Percentiles rank a stretch among this genome's conserved stretches.
Evolutionary conservation across 2,113 vertebrate genomes (phyloP).

Genomic region (Scatophagus argus): DNA sequence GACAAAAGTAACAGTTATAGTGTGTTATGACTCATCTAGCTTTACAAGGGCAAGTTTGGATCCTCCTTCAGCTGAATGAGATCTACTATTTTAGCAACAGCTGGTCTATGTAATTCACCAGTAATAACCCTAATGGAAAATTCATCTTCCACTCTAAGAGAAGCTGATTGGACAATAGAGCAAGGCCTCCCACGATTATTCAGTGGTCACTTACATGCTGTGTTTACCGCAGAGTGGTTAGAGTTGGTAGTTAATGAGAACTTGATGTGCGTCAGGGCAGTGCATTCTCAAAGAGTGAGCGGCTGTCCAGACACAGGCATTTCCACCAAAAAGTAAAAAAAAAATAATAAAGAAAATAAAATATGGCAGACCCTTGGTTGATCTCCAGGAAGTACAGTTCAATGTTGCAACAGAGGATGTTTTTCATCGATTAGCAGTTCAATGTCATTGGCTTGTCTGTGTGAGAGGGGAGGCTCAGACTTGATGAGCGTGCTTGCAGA

Average conservation of each 20-base stretch:
- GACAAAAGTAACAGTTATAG: background rate
- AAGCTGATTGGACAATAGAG: constrained; percentile 11
- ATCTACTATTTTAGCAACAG: constrained; percentile 21
- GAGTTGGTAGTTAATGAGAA: constrained; percentile 3
- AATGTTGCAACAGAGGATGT: background rate
- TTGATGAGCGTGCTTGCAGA: background rate
- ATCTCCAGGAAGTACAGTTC: background rate
- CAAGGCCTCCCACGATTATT: background rate
- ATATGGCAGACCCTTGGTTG: background rate
- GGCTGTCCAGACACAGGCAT: background rate
- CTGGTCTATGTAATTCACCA: constrained; percentile 27
- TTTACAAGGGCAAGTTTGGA: constrained; percentile 13
- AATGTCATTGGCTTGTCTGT: background rate
- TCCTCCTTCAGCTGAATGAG: constrained; percentile 12
- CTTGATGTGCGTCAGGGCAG: constrained; percentile 13
- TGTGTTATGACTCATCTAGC: background rate
- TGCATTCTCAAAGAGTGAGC: background rate
- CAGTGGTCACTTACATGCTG: constrained; percentile 21
- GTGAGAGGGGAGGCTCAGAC: background rate
- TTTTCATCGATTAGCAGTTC: background rate
- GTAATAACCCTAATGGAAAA: constrained; percentile 44
- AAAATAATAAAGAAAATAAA: background rate
- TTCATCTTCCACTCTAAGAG: constrained; percentile 37
- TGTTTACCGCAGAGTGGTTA: constrained; percentile 24
- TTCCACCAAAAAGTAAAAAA: background rate